Conservation (phyloP, 2,113 vertebrate species). For the Cheilinus undulatus region DNA sequence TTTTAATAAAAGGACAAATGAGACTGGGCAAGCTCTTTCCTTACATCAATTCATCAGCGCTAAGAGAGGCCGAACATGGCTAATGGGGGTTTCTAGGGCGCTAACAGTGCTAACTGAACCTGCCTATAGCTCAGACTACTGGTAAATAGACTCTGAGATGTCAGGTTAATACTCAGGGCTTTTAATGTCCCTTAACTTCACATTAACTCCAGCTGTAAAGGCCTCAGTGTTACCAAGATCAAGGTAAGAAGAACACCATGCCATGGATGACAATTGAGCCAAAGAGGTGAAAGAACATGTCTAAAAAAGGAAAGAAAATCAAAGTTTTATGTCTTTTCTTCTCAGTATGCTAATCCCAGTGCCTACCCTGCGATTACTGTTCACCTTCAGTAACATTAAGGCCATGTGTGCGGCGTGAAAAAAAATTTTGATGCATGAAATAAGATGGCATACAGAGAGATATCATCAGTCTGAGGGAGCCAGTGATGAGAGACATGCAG, state of each 20-base stretch:
- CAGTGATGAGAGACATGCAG: slow-evolving; percentile 31
- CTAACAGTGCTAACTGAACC: slow-evolving; percentile 5
- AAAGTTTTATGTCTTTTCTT: background rate
- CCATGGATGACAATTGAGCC: too few relatives aligned
- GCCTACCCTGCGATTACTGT: background rate
- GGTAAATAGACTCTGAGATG: background rate
- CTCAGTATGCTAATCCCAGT: background rate
- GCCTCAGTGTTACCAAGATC: slow-evolving; percentile 25
- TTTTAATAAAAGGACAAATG: slow-evolving; percentile 35
- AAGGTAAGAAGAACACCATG: background rate
- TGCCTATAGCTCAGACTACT: slow-evolving; percentile 26
- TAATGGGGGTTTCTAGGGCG: slow-evolving; percentile 46
- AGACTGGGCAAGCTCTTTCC: slow-evolving; percentile 7
- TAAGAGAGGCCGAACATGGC: slow-evolving; percentile 17
- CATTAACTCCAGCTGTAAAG: slow-evolving; percentile 6
- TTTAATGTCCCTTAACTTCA: slow-evolving; percentile 19
- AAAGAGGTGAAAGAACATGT: background rate
- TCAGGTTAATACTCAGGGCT: background rate
- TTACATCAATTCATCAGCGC: slow-evolving; percentile 31
- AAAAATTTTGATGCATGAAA: slow-evolving; percentile 11
- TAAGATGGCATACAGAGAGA: slow-evolving; percentile 11
- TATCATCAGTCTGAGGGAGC: slow-evolving; percentile 16
- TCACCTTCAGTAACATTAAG: slow-evolving; percentile 34
- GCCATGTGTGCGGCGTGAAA: background rate
- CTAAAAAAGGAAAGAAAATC: slow-evolving; percentile 2